phyloP scores from a whole-genome alignment of 2,113 vertebrate species.

The Paramormyrops kingsleyae region DNA sequence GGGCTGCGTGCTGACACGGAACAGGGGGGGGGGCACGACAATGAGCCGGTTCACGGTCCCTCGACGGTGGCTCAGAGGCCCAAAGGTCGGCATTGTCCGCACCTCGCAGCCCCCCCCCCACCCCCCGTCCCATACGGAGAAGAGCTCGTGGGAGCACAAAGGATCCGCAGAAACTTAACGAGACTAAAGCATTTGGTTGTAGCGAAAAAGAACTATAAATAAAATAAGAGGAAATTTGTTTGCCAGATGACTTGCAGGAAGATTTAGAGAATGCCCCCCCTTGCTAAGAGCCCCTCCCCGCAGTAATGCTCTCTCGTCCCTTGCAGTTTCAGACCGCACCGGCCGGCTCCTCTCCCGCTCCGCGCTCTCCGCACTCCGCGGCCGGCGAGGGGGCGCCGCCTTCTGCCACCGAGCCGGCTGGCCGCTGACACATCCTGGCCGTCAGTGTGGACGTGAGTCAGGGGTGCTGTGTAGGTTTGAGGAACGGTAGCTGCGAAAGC shows the following conservation, averaged over 20 bases:
- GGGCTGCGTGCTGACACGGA: conserved; percentile 14
- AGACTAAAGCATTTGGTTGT: neutral
- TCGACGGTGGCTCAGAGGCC: neutral
- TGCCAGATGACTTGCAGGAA: neutral
- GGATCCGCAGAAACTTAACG: neutral
- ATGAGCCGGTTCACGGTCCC: conserved; percentile 2
- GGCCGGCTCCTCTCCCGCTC: neutral
- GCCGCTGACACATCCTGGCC: neutral
- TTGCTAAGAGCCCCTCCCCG: too few relatives aligned
- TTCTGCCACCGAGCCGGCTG: neutral
- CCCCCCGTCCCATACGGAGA: neutral
- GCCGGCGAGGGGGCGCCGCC: neutral
- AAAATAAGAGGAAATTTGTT: neutral
- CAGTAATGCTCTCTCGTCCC: neutral
- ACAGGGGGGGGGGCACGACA: neutral
- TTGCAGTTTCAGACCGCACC: neutral
- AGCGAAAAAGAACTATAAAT: neutral
- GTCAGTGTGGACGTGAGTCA: neutral
- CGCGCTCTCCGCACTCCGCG: neutral
- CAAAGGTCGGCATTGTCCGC: conserved; percentile 13
- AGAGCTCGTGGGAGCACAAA: neutral
- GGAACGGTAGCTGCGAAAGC: neutral
- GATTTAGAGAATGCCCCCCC: neutral
- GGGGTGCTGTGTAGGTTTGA: neutral
- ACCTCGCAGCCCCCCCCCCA: neutral